These are phyloP conservation scores for Trichopoda pennipes DNA, from an alignment of 2,888 invertebrate genomes.

Conservation along the genomic window DNA sequence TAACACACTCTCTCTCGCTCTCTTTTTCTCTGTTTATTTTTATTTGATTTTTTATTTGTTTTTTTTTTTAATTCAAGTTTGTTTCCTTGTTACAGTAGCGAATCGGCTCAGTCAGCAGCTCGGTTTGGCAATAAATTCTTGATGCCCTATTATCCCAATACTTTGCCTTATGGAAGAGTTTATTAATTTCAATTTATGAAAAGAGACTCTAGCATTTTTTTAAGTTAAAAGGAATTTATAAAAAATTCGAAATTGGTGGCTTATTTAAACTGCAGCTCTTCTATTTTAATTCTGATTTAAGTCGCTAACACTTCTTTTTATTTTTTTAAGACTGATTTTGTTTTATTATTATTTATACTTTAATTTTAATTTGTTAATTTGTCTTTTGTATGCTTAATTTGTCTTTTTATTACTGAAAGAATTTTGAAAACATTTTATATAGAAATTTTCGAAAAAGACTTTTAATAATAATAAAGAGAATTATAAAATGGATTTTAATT, in stretches of 20 bases:
- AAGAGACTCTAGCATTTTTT: not conserved
- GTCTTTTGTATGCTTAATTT: not conserved
- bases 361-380: constrained; percentile 10
- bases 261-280: too few species aligned
- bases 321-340: too few species aligned
- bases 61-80: not conserved
- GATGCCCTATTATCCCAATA: constrained; percentile 79
- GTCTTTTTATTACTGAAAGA: constrained; percentile 66
- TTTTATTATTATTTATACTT: constrained; percentile 1
- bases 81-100: constrained; percentile 74
- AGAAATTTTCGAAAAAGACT: constrained; percentile 41
- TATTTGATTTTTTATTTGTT: too few species aligned
- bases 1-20: too few species aligned
- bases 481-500: constrained; percentile 69
- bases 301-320: too few species aligned
- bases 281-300: too few species aligned
- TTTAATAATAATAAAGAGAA: not conserved
- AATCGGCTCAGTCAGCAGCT: constrained; percentile 79
- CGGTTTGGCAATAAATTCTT: constrained; percentile 79
- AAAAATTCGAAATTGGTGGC: constrained; percentile 30
- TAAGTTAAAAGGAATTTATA: not conserved
- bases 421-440: constrained; percentile 70
- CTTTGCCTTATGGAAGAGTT: constrained; percentile 80
- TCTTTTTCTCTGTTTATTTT: too few species aligned
- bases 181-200: constrained; percentile 76